phyloP scores from a whole-genome alignment of 2,888 invertebrate genomes.

The Xestia xanthographa region DNA sequence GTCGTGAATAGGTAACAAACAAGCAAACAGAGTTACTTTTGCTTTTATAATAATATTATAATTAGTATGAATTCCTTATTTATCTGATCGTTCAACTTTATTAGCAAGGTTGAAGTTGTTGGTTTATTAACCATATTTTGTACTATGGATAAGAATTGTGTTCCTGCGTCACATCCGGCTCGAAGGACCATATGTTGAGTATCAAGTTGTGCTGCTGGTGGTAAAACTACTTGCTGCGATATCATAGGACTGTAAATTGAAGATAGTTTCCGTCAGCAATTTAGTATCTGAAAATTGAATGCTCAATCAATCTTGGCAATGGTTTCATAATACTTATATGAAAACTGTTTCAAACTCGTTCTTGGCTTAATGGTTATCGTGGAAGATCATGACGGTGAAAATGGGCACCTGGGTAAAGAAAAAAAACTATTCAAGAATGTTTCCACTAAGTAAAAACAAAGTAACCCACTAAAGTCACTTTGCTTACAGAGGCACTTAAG shows the following conservation, averaged over 20 bases:
- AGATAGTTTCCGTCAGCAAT: neutral
- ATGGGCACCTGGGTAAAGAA: neutral
- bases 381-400: neutral
- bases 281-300: neutral
- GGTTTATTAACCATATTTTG: neutral
- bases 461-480: neutral
- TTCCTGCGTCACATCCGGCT: no score
- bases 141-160: neutral
- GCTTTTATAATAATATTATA: no score
- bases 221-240: no score
- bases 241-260: no score
- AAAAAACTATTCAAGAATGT: neutral
- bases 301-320: neutral
- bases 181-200: no score
- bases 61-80: neutral
- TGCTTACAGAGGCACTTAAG: constrained; percentile 1
- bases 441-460: constrained; percentile 16
- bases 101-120: neutral
- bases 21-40: no score
- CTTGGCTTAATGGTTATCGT: neutral
- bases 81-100: neutral
- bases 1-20: no score
- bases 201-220: no score
- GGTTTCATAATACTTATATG: neutral
- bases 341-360: neutral